A percentile compares a stretch with the other conserved stretches of the same genome.
Conservation (phyloP, 1,140 invertebrate genomes). For the Drepana arcuata region DNA sequence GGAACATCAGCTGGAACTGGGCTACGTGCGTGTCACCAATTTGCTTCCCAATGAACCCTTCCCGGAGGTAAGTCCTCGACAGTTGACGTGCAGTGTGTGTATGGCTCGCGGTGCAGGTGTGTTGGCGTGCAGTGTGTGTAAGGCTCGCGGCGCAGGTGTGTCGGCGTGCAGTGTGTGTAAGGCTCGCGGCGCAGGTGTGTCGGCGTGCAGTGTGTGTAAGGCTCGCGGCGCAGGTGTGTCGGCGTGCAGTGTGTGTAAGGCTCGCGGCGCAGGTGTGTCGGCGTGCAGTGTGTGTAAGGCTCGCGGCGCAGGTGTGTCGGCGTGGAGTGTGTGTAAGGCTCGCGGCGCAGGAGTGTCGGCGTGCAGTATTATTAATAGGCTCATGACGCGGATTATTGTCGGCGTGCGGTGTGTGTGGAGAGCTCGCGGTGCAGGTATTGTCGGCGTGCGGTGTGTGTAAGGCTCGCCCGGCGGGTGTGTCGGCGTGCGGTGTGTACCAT, state of each 20-base stretch:
- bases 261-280: constrained; percentile 74
- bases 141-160: constrained; percentile 72
- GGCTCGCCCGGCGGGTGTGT: too few relatives aligned
- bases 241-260: neutral
- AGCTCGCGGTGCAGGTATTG: too few relatives aligned
- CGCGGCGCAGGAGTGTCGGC: constrained; percentile 76
- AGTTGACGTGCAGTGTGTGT: neutral
- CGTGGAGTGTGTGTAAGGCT: neutral
- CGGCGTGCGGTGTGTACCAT: too few relatives aligned
- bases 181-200: constrained; percentile 73
- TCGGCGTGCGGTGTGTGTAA: too few relatives aligned
- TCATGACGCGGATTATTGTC: too few relatives aligned
- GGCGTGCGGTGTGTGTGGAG: too few relatives aligned
- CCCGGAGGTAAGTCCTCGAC: constrained; percentile 75
- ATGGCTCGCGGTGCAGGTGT: constrained; percentile 71
- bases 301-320: constrained; percentile 74
- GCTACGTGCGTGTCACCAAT: constrained; percentile 96
- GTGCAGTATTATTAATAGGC: too few relatives aligned
- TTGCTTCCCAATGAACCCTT: constrained; percentile 95
- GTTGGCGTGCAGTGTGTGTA: neutral
- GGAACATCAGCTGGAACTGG: constrained; percentile 97
- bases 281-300: neutral
- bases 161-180: neutral
- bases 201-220: neutral
- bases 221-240: constrained; percentile 74